phyloP scores from a whole-genome alignment of 2,113 vertebrate genomes.

The Probosciger aterrimus region DNA sequence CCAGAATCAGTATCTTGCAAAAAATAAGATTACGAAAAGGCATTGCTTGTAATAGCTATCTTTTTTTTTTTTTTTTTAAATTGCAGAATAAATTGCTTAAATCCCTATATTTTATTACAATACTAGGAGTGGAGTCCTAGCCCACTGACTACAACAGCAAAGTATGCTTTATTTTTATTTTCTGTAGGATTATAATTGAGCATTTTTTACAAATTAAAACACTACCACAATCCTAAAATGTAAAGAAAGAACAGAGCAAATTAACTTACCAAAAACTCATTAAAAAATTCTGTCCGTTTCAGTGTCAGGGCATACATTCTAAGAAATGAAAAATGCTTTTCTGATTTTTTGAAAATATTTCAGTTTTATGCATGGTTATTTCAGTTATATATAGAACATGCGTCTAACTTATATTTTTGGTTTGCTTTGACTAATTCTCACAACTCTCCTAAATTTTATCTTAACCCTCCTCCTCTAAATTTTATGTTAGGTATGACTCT shows the following conservation, averaged over 20 bases:
- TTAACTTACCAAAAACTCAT: neutral
- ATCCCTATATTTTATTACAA: neutral
- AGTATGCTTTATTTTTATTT: neutral
- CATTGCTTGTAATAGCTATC: neutral
- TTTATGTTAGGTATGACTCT: neutral
- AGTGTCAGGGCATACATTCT: accelerated
- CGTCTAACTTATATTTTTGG: neutral
- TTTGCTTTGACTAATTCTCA: neutral
- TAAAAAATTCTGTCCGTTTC: neutral
- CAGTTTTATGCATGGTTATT: neutral
- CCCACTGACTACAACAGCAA: neutral
- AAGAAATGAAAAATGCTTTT: neutral
- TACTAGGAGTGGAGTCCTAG: neutral
- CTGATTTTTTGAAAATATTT: neutral
- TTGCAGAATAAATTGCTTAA: neutral
- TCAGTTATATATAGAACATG: neutral
- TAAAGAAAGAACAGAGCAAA: neutral
- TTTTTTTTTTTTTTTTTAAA: neutral
- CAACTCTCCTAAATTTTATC: neutral
- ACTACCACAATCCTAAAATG: neutral
- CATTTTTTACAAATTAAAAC: neutral
- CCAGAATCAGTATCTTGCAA: neutral
- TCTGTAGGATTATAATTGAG: neutral
- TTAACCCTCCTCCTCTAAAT: neutral
- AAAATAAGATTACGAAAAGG: neutral